Conservation (phyloP, 1,140 invertebrate genomes). For the Sinella curviseta region DNA sequence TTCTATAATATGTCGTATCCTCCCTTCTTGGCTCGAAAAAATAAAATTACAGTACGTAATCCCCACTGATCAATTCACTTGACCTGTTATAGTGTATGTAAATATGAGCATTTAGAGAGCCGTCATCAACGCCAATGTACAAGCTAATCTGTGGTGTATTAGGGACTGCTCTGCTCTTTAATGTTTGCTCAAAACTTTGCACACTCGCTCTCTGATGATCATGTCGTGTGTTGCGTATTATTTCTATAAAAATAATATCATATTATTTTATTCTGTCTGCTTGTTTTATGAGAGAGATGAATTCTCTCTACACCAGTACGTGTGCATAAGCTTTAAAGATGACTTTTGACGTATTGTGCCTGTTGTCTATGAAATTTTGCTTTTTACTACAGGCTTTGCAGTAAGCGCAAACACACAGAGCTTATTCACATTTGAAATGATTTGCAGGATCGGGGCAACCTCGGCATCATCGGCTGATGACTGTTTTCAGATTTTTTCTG, state of each 20-base stretch:
- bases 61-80: constrained; percentile 24
- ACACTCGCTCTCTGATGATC: background rate
- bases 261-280: too few species aligned
- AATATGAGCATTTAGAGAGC: background rate
- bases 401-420: too few species aligned
- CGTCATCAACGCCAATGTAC: constrained; percentile 2
- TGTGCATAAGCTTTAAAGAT: background rate
- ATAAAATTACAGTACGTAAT: background rate
- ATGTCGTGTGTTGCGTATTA: background rate
- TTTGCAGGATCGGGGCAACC: background rate
- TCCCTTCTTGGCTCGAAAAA: background rate
- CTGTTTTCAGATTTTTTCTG: constrained; percentile 26
- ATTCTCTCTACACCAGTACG: too few species aligned
- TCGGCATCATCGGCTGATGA: too few species aligned
- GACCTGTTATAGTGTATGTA: background rate
- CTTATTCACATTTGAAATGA: background rate
- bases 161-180: background rate
- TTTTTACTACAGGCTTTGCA: background rate
- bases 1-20: background rate
- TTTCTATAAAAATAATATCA: too few species aligned
- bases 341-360: background rate
- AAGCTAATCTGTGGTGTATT: constrained; percentile 7
- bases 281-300: too few species aligned
- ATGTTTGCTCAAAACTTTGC: background rate
- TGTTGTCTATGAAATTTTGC: background rate